These are phyloP conservation scores for Drosophila miranda DNA, from an alignment of 1,140 invertebrate genomes.

Conservation along the genomic window DNA sequence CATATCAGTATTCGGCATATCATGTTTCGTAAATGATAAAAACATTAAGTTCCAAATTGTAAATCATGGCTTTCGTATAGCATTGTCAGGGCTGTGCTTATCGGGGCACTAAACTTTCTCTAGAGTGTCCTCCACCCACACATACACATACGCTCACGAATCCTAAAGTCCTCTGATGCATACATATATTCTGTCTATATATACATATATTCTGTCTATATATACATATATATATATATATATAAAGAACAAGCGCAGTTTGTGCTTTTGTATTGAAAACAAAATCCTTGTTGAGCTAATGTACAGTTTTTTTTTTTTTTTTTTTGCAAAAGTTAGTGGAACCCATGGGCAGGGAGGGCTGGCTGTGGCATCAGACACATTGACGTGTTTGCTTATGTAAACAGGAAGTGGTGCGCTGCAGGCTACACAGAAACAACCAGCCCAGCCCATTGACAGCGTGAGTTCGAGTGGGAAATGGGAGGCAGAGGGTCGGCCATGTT, in stretches of 20 bases:
- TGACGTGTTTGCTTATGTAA: conserved; percentile 74
- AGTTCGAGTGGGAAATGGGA: conserved; percentile 9
- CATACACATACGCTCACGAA: not conserved
- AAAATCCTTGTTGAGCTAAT: conserved; percentile 70
- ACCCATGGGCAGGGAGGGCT: conserved; percentile 2
- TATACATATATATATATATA: too few relatives aligned
- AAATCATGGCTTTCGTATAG: conserved; percentile 1
- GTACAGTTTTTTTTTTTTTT: conserved; percentile 43
- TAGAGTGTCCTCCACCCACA: not conserved
- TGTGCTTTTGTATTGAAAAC: conserved; percentile 59
- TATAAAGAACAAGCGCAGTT: conserved; percentile 3
- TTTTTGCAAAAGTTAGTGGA: not conserved
- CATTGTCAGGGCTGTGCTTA: not conserved
- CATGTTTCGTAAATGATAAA: not conserved
- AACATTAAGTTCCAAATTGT: conserved; percentile 4
- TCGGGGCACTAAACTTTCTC: not conserved
- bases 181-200: not conserved
- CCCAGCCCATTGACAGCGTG: conserved; percentile 32
- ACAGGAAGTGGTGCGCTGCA: conserved; percentile 74
- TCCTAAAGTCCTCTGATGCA: conserved; percentile 11
- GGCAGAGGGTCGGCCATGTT: conserved; percentile 34
- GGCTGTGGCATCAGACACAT: conserved; percentile 51
- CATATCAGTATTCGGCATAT: too few relatives aligned
- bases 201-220: not conserved
- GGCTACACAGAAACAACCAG: conserved; percentile 49